Evolutionary conservation across 1,140 invertebrate species (phyloP).

Genomic region (Macrobrachium rosenbergii): DNA sequence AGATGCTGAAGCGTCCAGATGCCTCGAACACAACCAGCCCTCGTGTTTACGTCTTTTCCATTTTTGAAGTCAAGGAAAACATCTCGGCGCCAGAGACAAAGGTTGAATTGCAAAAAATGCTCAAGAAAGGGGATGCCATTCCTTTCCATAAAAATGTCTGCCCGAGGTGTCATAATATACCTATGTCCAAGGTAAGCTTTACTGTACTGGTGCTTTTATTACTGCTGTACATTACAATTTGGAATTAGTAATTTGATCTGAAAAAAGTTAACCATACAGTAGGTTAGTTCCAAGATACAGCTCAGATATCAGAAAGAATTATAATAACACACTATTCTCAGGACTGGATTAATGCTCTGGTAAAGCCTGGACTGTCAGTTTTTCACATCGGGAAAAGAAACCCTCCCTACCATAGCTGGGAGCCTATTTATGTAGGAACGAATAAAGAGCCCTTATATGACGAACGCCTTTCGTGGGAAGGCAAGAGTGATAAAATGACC

Average conservation of each 20-base stretch:
- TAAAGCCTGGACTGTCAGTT: slow-evolving; percentile 56
- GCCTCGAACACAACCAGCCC: slow-evolving; percentile 71
- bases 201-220: background rate
- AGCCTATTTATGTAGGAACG: slow-evolving; percentile 86
- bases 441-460: slow-evolving; percentile 84
- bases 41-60: slow-evolving; percentile 84
- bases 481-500: slow-evolving; percentile 88
- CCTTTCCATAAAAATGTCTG: slow-evolving; percentile 93
- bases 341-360: slow-evolving; percentile 55
- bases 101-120: slow-evolving; percentile 80
- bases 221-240: background rate
- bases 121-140: slow-evolving; percentile 83
- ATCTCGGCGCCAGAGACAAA: slow-evolving; percentile 81
- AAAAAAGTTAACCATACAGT: background rate
- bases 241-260: background rate
- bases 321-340: slow-evolving; percentile 13
- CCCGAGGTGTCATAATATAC: slow-evolving; percentile 88
- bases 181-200: slow-evolving; percentile 77
- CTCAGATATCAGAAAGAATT: background rate
- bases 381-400: slow-evolving; percentile 64
- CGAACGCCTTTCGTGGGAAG: slow-evolving; percentile 85
- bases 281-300: too few relatives aligned
- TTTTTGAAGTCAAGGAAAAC: slow-evolving; percentile 86
- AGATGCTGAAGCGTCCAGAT: slow-evolving; percentile 63
- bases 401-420: slow-evolving; percentile 78